Conservation (phyloP, 2,888 invertebrate genomes). For the Agrotis puta region DNA sequence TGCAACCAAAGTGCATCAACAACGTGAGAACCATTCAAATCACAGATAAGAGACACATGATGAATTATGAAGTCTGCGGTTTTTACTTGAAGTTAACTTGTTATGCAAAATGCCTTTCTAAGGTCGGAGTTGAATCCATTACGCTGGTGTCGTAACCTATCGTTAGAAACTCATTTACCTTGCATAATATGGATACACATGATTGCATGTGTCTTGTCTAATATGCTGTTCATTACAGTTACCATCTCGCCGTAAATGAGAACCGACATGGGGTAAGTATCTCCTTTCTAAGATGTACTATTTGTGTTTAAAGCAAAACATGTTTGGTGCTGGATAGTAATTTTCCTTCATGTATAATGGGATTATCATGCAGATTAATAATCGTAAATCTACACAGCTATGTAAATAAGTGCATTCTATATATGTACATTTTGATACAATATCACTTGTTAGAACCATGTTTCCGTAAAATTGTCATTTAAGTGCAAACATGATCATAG, state of each 20-base stretch:
- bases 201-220: conserved; percentile 63
- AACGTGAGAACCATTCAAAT: conserved; percentile 35
- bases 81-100: conserved; percentile 49
- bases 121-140: conserved; percentile 78
- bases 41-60: conserved; percentile 34
- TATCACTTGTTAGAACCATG: conserved; percentile 18
- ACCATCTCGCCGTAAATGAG: conserved; percentile 45
- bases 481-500: conserved; percentile 42
- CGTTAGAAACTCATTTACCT: conserved; percentile 71
- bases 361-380: conserved; percentile 22
- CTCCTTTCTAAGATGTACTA: conserved; percentile 17
- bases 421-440: conserved; percentile 8
- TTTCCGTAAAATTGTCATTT: conserved; percentile 32
- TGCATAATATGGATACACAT: conserved; percentile 71
- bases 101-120: conserved; percentile 75
- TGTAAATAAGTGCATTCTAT: not conserved
- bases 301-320: conserved; percentile 22
- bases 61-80: conserved; percentile 30
- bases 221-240: conserved; percentile 48
- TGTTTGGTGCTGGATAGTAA: not conserved
- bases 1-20: conserved; percentile 6
- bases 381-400: not conserved
- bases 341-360: not conserved
- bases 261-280: conserved; percentile 47
- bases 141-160: conserved; percentile 69